A percentile compares a stretch with the other conserved stretches of the same genome.
Evolutionary conservation across 2,113 vertebrate species (phyloP).

Genomic region (Alosa alosa): DNA sequence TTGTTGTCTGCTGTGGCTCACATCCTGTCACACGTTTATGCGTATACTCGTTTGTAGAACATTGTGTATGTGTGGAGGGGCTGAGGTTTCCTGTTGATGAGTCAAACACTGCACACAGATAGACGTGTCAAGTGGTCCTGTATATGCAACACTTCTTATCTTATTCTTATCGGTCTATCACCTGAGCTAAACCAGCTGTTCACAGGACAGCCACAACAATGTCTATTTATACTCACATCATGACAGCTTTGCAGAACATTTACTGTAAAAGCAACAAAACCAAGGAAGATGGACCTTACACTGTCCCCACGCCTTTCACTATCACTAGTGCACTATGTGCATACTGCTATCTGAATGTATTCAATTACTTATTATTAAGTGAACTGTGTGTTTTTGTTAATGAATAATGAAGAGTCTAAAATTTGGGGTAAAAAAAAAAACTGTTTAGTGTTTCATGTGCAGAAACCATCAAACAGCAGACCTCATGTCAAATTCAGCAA

Average conservation of each 20-base stretch:
- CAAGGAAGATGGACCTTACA: neutral
- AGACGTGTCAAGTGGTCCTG: neutral
- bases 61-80: neutral
- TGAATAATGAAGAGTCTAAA: slow-evolving; percentile 7
- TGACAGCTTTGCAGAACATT: neutral
- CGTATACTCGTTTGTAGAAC: neutral
- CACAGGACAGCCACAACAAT: neutral
- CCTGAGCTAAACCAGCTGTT: neutral
- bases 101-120: neutral
- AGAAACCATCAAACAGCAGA: slow-evolving; percentile 4
- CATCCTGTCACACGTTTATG: neutral
- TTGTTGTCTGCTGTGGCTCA: neutral
- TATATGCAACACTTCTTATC: neutral
- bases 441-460: slow-evolving; percentile 34
- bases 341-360: neutral
- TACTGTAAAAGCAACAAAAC: neutral
- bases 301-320: neutral
- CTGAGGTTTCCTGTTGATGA: neutral
- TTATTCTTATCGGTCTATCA: neutral
- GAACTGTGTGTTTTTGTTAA: neutral
- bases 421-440: slow-evolving; percentile 6
- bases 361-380: neutral
- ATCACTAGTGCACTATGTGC: neutral
- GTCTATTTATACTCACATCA: neutral
- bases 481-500: slow-evolving; percentile 34